These are phyloP conservation scores for Semnornis frantzii DNA, from an alignment of 2,113 vertebrate species.

Conservation along the genomic window DNA sequence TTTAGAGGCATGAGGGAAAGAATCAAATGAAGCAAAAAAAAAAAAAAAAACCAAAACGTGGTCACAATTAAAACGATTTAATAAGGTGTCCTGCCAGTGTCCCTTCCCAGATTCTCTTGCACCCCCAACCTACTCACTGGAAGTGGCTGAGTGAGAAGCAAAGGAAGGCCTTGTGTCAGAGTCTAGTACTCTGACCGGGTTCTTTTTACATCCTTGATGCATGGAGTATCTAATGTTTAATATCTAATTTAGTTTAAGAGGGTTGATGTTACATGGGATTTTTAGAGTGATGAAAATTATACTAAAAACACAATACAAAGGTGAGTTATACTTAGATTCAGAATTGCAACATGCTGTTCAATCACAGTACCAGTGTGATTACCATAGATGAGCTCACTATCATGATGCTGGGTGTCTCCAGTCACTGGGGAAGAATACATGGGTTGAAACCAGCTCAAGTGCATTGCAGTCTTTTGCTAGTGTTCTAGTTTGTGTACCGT, in stretches of 20 bases:
- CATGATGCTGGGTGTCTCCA: no score
- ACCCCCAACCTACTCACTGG: accelerated
- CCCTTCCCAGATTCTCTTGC: background rate
- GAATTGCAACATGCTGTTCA: background rate
- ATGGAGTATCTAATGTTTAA: background rate
- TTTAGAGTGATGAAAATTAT: background rate
- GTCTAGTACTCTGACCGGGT: background rate
- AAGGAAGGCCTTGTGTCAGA: background rate
- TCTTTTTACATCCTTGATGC: background rate
- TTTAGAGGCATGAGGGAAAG: background rate
- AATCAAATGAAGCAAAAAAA: background rate
- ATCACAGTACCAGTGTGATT: background rate
- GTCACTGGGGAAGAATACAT: no score
- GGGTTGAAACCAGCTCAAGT: no score
- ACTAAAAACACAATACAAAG: background rate
- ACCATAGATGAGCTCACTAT: no score
- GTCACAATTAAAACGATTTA: background rate
- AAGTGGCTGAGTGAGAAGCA: background rate
- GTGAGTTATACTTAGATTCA: background rate
- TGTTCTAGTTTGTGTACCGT: background rate
- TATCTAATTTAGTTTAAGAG: background rate
- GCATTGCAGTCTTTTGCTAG: background rate
- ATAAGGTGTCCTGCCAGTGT: background rate
- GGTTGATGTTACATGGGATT: background rate
- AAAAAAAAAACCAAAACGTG: background rate